These are phyloP conservation scores for Phyllotis vaccarum DNA, from an alignment of 2,797 vertebrate genomes.

Conservation along the genomic window DNA sequence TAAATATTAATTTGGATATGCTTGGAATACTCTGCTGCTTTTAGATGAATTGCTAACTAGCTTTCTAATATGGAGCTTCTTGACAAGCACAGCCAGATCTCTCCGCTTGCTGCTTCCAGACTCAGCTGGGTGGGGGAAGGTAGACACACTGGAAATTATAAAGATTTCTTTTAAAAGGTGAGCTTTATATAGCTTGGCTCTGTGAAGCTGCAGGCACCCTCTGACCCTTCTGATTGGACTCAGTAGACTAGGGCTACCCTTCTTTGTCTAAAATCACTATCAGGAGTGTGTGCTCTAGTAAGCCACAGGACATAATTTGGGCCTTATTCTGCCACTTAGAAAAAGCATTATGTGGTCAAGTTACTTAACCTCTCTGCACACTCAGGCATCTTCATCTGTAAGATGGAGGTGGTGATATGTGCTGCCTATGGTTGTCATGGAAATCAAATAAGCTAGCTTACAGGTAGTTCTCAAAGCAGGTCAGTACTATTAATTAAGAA, in stretches of 20 bases:
- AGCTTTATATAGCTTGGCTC: neutral
- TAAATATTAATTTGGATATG: slow-evolving; percentile 91
- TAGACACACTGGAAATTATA: neutral
- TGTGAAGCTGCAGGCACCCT: neutral
- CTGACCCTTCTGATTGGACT: neutral
- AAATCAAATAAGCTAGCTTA: neutral
- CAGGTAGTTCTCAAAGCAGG: neutral
- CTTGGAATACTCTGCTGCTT: slow-evolving; percentile 87
- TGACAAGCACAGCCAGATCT: slow-evolving; percentile 82
- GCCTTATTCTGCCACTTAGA: neutral
- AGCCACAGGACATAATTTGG: neutral
- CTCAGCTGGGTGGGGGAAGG: neutral
- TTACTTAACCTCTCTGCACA: neutral
- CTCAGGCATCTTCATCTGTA: neutral
- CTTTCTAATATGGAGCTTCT: slow-evolving; percentile 86
- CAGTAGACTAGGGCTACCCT: neutral
- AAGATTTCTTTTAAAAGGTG: neutral
- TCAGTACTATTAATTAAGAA: neutral
- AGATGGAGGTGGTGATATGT: neutral
- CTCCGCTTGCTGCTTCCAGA: slow-evolving; percentile 62
- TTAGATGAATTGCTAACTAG: slow-evolving; percentile 90
- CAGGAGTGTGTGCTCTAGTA: neutral
- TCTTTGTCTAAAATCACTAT: neutral
- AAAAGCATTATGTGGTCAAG: neutral
- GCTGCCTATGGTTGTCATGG: no score